Conservation (phyloP, 1,140 invertebrate genomes). For the Fopius arisanus region DNA sequence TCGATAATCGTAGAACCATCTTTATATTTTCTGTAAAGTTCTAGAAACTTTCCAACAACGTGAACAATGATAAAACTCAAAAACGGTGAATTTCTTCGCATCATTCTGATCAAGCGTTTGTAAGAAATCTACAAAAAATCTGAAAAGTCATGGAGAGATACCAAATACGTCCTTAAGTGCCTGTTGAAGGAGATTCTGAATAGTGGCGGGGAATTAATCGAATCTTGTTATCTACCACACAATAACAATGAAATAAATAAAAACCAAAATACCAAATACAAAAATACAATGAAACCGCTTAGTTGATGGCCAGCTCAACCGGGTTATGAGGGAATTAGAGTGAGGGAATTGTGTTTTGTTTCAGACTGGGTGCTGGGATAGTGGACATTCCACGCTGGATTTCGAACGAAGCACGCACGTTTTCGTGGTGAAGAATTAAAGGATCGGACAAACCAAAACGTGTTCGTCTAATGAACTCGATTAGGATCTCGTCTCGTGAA, state of each 20-base stretch:
- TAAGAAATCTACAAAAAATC: too few species aligned
- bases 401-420: slow-evolving; percentile 16
- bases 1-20: too few species aligned
- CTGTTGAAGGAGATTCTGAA: too few species aligned
- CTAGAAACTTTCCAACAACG: too few species aligned
- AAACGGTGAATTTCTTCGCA: too few species aligned
- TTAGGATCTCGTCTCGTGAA: neutral
- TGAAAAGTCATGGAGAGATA: too few species aligned
- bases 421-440: neutral
- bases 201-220: too few species aligned
- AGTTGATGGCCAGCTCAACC: slow-evolving; percentile 52
- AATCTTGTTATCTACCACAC: neutral
- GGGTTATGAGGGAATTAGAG: slow-evolving; percentile 55
- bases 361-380: slow-evolving; percentile 25
- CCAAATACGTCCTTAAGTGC: too few species aligned
- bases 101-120: too few species aligned
- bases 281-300: neutral
- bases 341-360: slow-evolving; percentile 50
- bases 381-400: neutral
- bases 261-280: slow-evolving; percentile 6
- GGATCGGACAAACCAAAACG: slow-evolving; percentile 10
- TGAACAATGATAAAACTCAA: too few species aligned
- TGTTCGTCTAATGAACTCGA: slow-evolving; percentile 35
- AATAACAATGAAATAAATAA: slow-evolving; percentile 19
- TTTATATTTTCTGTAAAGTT: too few species aligned